Conservation (phyloP, 2,113 vertebrate genomes). For the Chlamydotis undulata region DNA sequence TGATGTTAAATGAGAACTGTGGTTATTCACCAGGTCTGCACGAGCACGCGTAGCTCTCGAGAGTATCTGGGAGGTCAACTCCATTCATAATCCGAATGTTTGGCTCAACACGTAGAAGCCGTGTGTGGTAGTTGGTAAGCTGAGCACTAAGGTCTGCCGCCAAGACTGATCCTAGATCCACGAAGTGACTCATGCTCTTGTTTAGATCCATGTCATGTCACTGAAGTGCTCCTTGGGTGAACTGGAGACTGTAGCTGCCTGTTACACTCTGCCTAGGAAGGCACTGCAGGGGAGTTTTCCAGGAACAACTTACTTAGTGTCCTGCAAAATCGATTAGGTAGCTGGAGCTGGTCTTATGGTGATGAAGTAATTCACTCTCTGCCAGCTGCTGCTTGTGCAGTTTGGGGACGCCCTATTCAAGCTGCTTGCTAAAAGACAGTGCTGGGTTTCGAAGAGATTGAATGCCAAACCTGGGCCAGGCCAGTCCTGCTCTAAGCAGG, state of each 20-base stretch:
- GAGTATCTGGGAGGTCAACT: not conserved
- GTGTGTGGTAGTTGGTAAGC: not conserved
- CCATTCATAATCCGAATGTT: not conserved
- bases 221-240: not conserved
- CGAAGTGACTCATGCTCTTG: not conserved
- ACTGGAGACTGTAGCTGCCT: not conserved
- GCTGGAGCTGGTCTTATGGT: not conserved
- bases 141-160: not conserved
- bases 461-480: not conserved
- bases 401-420: not conserved
- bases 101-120: not conserved
- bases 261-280: not conserved
- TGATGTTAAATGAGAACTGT: not conserved
- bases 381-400: not conserved
- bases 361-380: not conserved
- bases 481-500: not conserved
- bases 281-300: not conserved
- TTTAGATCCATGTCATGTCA: not conserved
- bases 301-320: not conserved
- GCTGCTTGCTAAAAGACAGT: not conserved
- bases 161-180: not conserved
- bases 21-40: not conserved
- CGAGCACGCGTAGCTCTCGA: not conserved
- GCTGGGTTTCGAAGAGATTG: not conserved
- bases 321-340: not conserved